Evolutionary conservation across 2,888 invertebrate species (phyloP).

Genomic region (Allolobophora icterica): DNA sequence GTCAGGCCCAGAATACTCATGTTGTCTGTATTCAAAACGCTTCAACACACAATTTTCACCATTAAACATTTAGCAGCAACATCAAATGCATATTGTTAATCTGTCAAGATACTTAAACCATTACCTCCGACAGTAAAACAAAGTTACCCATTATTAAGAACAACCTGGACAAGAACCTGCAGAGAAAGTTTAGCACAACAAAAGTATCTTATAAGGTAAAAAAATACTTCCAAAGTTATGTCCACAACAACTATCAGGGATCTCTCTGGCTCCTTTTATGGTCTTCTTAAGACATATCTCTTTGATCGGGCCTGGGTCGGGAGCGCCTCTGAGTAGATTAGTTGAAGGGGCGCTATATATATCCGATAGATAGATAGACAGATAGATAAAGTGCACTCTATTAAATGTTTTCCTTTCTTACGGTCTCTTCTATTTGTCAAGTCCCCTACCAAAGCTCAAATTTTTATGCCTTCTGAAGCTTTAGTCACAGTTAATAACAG

Average conservation of each 20-base stretch:
- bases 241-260: not conserved
- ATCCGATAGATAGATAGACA: no score
- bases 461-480: not conserved
- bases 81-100: not conserved
- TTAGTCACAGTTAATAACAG: no score
- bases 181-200: not conserved
- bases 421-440: not conserved
- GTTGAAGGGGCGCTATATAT: no score
- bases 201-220: not conserved
- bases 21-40: constrained; percentile 66
- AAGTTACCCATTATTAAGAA: not conserved
- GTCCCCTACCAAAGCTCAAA: not conserved
- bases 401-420: not conserved
- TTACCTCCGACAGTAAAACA: not conserved
- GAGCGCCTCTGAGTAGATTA: no score
- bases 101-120: not conserved
- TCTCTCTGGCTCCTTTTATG: no score
- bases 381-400: not conserved
- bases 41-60: constrained; percentile 48
- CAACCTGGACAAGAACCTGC: not conserved
- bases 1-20: constrained; percentile 73
- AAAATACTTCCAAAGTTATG: not conserved
- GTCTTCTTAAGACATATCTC: no score
- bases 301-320: no score
- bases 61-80: not conserved